A percentile compares a stretch with the other conserved stretches of the same genome.
Evolutionary conservation across 1,140 invertebrate genomes (phyloP).

Genomic region (Anadara kagoshimensis): DNA sequence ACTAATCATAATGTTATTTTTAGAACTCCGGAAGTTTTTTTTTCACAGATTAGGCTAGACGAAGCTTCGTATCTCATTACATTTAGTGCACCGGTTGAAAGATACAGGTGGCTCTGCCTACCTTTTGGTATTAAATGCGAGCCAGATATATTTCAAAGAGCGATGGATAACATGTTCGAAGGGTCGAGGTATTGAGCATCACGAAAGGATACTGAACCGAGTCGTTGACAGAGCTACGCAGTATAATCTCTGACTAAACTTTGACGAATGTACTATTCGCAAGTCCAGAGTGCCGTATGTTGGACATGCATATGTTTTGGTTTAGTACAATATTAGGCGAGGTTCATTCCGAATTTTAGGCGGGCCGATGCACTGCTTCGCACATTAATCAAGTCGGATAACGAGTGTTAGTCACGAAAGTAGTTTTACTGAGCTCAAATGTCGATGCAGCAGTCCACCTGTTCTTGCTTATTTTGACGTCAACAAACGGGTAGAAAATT

Average conservation of each 20-base stretch:
- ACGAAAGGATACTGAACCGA: conserved; percentile 47
- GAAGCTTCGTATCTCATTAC: conserved; percentile 19
- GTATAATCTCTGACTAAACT: conserved; percentile 48
- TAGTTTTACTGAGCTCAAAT: background rate
- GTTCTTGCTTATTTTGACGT: background rate
- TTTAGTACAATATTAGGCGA: conserved; percentile 45
- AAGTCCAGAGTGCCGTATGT: conserved; percentile 11
- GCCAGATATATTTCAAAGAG: conserved; percentile 25
- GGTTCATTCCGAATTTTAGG: conserved; percentile 47
- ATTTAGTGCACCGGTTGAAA: conserved; percentile 4
- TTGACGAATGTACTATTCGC: conserved; percentile 31
- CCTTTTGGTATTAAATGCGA: conserved; percentile 52
- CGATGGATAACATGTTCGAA: conserved; percentile 37
- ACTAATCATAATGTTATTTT: conserved; percentile 31
- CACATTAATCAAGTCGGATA: conserved; percentile 30
- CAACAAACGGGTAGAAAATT: background rate
- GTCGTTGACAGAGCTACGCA: conserved; percentile 69
- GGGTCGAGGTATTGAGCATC: conserved; percentile 27
- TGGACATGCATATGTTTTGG: conserved; percentile 35
- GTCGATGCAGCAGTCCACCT: background rate
- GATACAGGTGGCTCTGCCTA: conserved; percentile 36
- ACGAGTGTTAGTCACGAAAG: conserved; percentile 21
- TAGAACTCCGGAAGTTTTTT: conserved; percentile 36
- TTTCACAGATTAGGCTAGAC: conserved; percentile 39
- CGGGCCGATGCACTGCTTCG: conserved; percentile 32